These are phyloP conservation scores for Hystrix cristata DNA, from an alignment of 2,113 vertebrate species.

Conservation along the genomic window DNA sequence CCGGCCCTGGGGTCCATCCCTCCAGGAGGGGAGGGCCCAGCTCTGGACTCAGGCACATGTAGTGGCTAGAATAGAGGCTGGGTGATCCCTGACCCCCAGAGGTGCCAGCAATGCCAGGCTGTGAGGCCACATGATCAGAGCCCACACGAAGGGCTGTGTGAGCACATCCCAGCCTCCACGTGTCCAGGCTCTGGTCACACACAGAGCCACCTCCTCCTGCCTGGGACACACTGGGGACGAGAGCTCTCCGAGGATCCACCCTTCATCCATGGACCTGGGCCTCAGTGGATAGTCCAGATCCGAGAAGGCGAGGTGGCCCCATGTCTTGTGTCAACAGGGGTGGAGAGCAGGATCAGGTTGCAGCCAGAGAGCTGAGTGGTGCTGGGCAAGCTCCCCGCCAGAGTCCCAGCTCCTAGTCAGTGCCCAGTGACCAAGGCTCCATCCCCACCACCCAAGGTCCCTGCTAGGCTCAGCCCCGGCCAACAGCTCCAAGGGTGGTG, in stretches of 20 bases:
- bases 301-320: rapidly evolving
- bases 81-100: neutral
- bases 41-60: neutral
- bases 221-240: rapidly evolving
- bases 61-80: neutral
- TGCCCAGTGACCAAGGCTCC: rapidly evolving
- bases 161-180: rapidly evolving
- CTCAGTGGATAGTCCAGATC: neutral
- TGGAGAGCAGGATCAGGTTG: too few species aligned
- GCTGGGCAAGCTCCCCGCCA: too few species aligned
- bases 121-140: rapidly evolving
- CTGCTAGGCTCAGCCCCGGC: neutral
- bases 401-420: rapidly evolving
- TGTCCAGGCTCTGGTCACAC: rapidly evolving
- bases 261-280: too few species aligned
- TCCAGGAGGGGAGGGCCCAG: neutral
- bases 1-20: rapidly evolving
- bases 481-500: rapidly evolving
- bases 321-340: too few species aligned
- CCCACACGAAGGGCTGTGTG: rapidly evolving
- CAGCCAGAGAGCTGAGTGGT: neutral
- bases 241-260: rapidly evolving
- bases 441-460: rapidly evolving
- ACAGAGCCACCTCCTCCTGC: neutral
- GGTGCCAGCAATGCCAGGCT: rapidly evolving